Conservation (phyloP, 2,797 vertebrate species). For the Urophycis tenuis region DNA sequence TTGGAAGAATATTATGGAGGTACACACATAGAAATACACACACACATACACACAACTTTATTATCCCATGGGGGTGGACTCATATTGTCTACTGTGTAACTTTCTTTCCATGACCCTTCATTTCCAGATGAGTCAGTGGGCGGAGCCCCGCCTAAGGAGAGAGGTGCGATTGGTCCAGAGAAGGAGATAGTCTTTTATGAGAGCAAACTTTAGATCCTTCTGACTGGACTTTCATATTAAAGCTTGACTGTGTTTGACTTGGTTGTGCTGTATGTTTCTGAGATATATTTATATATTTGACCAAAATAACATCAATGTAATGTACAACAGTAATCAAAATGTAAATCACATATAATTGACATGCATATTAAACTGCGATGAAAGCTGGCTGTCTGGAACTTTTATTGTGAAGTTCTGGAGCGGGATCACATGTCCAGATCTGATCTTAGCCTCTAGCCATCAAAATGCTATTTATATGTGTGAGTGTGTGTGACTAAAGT, state of each 20-base stretch:
- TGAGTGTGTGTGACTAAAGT: not conserved
- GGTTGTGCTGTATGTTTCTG: not conserved
- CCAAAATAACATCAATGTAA: no score
- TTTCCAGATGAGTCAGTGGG: not conserved
- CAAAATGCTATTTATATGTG: not conserved
- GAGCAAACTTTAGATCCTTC: not conserved
- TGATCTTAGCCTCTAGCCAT: not conserved
- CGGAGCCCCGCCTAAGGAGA: not conserved
- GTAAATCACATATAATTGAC: not conserved
- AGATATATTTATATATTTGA: not conserved
- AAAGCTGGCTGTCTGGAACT: not conserved
- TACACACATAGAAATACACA: not conserved
- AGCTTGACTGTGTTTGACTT: not conserved
- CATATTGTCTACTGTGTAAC: not conserved
- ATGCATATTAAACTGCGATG: not conserved
- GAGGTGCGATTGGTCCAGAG: not conserved
- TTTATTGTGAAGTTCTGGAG: not conserved
- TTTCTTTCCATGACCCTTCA: not conserved
- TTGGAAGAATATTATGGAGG: no score
- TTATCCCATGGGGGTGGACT: not conserved
- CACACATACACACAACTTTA: not conserved
- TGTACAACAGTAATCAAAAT: conserved; percentile 1
- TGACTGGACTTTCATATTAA: not conserved
- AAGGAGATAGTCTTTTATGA: conserved; percentile 3
- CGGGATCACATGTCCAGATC: not conserved